phyloP scores from a whole-genome alignment of 2,797 vertebrate genomes.

The Syngnathus acus region DNA sequence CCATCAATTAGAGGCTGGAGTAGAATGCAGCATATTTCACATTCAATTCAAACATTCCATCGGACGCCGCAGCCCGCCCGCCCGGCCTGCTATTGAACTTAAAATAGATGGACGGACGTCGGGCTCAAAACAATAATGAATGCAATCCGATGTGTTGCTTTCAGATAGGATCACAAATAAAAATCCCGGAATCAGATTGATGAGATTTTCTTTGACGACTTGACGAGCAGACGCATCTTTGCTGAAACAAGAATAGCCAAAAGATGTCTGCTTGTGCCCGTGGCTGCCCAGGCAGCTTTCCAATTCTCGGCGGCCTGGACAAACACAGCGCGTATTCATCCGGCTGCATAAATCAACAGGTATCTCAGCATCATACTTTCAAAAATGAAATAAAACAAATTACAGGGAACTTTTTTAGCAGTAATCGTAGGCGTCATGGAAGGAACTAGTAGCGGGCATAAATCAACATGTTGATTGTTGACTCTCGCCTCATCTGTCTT shows the following conservation, averaged over 20 bases:
- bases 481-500: conserved; percentile 49
- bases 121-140: too few species aligned
- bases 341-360: conserved; percentile 7
- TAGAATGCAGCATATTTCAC: too few species aligned
- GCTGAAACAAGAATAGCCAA: conserved; percentile 6
- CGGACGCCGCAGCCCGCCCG: too few species aligned
- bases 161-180: not conserved
- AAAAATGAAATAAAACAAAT: conserved; percentile 41
- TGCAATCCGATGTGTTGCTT: too few species aligned
- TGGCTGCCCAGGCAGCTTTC: not conserved
- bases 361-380: conserved; percentile 37
- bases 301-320: not conserved
- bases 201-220: not conserved
- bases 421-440: conserved; percentile 61
- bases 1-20: too few species aligned
- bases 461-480: conserved; percentile 69
- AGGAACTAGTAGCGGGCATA: conserved; percentile 64
- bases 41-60: too few species aligned
- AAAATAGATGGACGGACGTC: too few species aligned
- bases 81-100: too few species aligned
- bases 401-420: conserved; percentile 59
- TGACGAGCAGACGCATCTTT: not conserved
- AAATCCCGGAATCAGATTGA: not conserved
- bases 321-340: conserved; percentile 4
- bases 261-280: not conserved